phyloP scores from a whole-genome alignment of 2,113 vertebrate species.

The Peucedramus taeniatus region DNA sequence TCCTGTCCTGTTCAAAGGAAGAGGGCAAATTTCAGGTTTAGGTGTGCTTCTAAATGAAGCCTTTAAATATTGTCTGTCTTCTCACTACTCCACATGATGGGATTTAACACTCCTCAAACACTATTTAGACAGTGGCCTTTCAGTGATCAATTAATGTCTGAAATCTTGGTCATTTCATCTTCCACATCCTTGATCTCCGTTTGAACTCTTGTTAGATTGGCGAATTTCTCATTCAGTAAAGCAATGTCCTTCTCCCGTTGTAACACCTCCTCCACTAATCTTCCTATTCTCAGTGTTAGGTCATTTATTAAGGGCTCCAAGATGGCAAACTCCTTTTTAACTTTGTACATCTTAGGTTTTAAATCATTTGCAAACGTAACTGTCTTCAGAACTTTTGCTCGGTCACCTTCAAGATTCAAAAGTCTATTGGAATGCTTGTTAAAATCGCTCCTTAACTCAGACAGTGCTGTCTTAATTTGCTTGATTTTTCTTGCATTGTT shows the following conservation, averaged over 20 bases:
- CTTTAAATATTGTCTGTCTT: not conserved
- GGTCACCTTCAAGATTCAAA: slow-evolving; percentile 81
- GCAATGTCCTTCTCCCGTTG: slow-evolving; percentile 78
- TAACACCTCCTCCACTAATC: slow-evolving; percentile 80
- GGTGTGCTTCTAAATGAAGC: not conserved
- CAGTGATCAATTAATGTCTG: slow-evolving; percentile 50
- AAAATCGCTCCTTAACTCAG: slow-evolving; percentile 75
- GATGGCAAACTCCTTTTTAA: slow-evolving; percentile 81
- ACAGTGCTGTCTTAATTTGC: slow-evolving; percentile 64
- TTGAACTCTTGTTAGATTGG: slow-evolving; percentile 75
- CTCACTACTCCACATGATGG: not conserved
- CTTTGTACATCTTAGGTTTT: slow-evolving; percentile 84
- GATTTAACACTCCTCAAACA: not conserved
- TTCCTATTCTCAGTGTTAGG: slow-evolving; percentile 84
- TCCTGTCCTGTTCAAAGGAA: not conserved
- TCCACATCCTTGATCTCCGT: slow-evolving; percentile 68
- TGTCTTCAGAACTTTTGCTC: slow-evolving; percentile 83
- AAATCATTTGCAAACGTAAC: slow-evolving; percentile 88
- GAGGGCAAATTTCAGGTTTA: not conserved
- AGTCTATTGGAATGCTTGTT: slow-evolving; percentile 71
- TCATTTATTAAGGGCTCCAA: slow-evolving; percentile 85
- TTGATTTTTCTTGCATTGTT: slow-evolving; percentile 78
- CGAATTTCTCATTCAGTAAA: slow-evolving; percentile 79
- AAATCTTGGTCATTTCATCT: slow-evolving; percentile 72
- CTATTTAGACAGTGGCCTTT: not conserved